Percentiles rank a stretch among this genome's conserved stretches.
phyloP scores from a whole-genome alignment of 2,797 vertebrate species.

The Centropyge bicolor region DNA sequence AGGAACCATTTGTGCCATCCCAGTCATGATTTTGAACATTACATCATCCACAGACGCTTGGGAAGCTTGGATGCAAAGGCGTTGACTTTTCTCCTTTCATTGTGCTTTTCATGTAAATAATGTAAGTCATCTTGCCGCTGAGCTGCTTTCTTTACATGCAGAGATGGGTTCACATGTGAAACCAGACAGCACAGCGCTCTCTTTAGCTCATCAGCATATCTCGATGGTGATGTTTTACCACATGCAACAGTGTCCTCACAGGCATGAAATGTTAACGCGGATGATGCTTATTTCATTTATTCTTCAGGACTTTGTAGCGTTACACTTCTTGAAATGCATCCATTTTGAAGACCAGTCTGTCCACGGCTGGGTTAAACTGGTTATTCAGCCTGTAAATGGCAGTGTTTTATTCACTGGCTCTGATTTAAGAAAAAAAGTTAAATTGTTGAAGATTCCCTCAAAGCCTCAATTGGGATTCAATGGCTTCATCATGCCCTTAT shows the following conservation, averaged over 20 bases:
- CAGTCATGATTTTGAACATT: too few species aligned
- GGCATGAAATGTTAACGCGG: slow-evolving; percentile 8
- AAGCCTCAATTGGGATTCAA: slow-evolving; percentile 26
- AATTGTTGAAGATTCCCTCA: slow-evolving; percentile 6
- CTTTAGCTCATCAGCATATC: not conserved
- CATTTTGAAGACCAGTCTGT: not conserved
- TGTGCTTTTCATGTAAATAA: too few species aligned
- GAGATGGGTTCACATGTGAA: not conserved
- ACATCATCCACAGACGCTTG: too few species aligned
- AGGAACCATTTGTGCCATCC: too few species aligned
- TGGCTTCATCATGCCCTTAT: slow-evolving; percentile 16
- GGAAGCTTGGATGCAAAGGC: too few species aligned
- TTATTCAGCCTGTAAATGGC: not conserved
- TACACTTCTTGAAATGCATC: not conserved
- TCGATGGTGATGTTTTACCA: not conserved
- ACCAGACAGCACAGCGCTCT: not conserved
- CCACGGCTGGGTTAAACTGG: not conserved
- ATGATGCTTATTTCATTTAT: not conserved
- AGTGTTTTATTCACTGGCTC: not conserved
- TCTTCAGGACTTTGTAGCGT: not conserved
- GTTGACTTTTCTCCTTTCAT: too few species aligned
- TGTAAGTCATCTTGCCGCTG: too few species aligned
- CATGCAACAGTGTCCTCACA: not conserved
- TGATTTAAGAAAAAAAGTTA: not conserved
- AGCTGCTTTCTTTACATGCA: slow-evolving; percentile 14